Evolutionary conservation across 2,888 invertebrate genomes (phyloP).

Genomic region (Drosophila melanosoma): DNA sequence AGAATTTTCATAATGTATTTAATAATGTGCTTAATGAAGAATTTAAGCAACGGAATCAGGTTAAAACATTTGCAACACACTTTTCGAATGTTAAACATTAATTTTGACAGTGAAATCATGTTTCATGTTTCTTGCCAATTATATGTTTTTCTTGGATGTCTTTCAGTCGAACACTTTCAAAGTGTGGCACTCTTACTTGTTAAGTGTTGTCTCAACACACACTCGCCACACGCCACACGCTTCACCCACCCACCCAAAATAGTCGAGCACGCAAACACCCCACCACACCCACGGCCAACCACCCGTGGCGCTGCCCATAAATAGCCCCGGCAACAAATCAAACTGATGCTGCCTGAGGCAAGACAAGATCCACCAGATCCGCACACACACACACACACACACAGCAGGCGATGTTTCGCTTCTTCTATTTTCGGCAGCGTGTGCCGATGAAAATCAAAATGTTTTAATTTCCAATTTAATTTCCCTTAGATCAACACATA

Average conservation of each 20-base stretch:
- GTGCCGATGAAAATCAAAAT: conserved; percentile 42
- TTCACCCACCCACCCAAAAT: conserved; percentile 1
- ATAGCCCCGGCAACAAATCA: conserved; percentile 53
- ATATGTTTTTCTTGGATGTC: neutral
- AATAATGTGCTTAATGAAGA: neutral
- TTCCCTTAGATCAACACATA: conserved; percentile 29
- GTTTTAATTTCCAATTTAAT: conserved; percentile 52
- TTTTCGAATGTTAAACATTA: neutral
- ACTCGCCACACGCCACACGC: neutral
- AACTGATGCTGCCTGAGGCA: conserved; percentile 23
- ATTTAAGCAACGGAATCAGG: neutral
- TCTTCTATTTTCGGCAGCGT: conserved; percentile 46
- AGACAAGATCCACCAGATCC: conserved; percentile 23
- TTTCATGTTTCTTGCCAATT: neutral
- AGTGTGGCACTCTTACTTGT: neutral
- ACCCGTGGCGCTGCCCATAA: conserved; percentile 31
- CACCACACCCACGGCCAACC: neutral
- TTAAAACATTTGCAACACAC: neutral
- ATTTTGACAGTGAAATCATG: neutral
- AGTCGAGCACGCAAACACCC: neutral
- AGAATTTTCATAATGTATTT: neutral
- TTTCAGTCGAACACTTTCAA: neutral
- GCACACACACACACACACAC: conserved; percentile 31
- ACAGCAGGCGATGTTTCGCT: conserved; percentile 35
- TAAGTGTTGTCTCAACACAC: conserved; percentile 18